Conservation (phyloP, 1,140 invertebrate genomes). For the Anastrepha ludens region DNA sequence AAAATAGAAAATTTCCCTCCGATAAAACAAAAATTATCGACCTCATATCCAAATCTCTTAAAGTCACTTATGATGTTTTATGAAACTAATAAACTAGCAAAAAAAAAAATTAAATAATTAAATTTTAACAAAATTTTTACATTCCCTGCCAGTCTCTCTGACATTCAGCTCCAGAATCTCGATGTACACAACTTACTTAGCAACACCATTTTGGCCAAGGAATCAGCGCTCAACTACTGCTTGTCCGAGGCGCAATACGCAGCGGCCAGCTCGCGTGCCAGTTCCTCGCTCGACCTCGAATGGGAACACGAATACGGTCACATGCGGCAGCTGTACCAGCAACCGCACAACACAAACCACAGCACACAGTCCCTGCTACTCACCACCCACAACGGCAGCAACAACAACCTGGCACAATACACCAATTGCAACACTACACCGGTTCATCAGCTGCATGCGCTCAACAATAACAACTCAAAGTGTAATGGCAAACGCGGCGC, state of each 20-base stretch:
- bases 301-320: conserved; percentile 71
- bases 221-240: conserved; percentile 64
- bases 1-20: too few relatives aligned
- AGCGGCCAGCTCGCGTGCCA: conserved; percentile 64
- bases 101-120: background rate
- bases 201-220: conserved; percentile 60
- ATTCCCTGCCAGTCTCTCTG: conserved; percentile 56
- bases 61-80: too few relatives aligned
- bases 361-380: background rate
- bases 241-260: conserved; percentile 58
- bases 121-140: background rate
- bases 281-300: conserved; percentile 71
- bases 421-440: conserved; percentile 15
- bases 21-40: too few relatives aligned
- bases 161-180: conserved; percentile 70
- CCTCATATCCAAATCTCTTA: too few relatives aligned
- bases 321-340: conserved; percentile 20
- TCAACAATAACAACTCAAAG: background rate
- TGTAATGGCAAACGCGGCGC: background rate
- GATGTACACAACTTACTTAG: conserved; percentile 67
- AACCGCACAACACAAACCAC: background rate
- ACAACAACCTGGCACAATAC: conserved; percentile 51
- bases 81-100: too few relatives aligned
- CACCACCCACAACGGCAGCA: conserved; percentile 20
- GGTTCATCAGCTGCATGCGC: background rate